Conservation (phyloP, 2,113 vertebrate genomes). For the Sceloporus undulatus region DNA sequence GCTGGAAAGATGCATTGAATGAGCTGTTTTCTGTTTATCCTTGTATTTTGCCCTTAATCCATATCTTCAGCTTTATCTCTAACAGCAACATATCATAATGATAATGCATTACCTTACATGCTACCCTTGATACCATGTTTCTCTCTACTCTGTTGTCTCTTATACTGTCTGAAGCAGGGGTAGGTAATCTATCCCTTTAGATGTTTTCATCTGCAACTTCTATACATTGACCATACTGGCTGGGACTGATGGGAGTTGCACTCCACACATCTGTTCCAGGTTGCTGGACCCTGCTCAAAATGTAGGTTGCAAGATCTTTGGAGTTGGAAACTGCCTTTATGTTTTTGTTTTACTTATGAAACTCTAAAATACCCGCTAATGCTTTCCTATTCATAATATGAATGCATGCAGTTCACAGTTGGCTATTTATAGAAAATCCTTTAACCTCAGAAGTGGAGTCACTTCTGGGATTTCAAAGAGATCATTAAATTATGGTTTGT, state of each 20-base stretch:
- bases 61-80: neutral
- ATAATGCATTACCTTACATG: neutral
- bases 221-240: neutral
- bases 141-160: neutral
- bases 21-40: neutral
- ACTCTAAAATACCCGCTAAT: neutral
- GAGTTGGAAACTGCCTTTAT: neutral
- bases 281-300: neutral
- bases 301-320: neutral
- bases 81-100: neutral
- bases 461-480: constrained; percentile 10
- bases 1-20: neutral
- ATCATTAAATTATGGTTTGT: constrained; percentile 10
- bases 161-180: neutral
- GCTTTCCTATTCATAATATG: neutral
- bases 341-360: constrained; percentile 1
- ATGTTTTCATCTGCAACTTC: neutral
- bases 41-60: neutral
- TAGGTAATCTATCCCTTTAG: neutral
- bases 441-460: constrained; percentile 9
- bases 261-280: neutral
- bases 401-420: neutral
- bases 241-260: neutral
- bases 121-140: neutral
- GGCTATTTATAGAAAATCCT: neutral